A percentile compares a stretch with the other conserved stretches of the same genome.
Conservation (phyloP, 2,113 vertebrate species). For the Lasiurus borealis region DNA sequence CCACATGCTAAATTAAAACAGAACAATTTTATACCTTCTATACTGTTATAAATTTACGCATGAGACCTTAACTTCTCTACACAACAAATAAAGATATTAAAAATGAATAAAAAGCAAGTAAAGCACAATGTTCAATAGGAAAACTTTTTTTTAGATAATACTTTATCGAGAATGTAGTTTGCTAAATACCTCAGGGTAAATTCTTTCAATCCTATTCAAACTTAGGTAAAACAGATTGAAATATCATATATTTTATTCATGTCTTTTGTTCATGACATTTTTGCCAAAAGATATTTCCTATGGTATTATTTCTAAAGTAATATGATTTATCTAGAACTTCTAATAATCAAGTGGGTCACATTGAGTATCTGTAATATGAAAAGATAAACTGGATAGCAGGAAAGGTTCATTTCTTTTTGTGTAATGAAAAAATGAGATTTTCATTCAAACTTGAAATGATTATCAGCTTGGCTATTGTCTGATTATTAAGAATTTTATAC, state of each 20-base stretch:
- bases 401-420: constrained; percentile 8
- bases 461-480: background rate
- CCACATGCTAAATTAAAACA: background rate
- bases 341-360: constrained; percentile 12
- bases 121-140: background rate
- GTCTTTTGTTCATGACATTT: constrained; percentile 35
- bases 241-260: background rate
- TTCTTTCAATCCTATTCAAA: background rate
- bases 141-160: background rate
- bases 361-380: constrained; percentile 11
- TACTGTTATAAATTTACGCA: constrained; percentile 3
- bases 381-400: background rate
- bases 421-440: constrained; percentile 24
- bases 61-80: background rate
- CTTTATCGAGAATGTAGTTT: background rate
- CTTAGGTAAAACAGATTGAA: constrained; percentile 11
- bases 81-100: constrained; percentile 1
- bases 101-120: background rate
- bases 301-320: constrained; percentile 7
- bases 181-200: constrained; percentile 5
- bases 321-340: constrained; percentile 10
- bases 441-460: constrained; percentile 40
- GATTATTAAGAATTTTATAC: constrained; percentile 20
- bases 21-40: background rate
- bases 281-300: constrained; percentile 46